Evolutionary conservation across 2,113 vertebrate species (phyloP).

Genomic region (Cottus gobio): DNA sequence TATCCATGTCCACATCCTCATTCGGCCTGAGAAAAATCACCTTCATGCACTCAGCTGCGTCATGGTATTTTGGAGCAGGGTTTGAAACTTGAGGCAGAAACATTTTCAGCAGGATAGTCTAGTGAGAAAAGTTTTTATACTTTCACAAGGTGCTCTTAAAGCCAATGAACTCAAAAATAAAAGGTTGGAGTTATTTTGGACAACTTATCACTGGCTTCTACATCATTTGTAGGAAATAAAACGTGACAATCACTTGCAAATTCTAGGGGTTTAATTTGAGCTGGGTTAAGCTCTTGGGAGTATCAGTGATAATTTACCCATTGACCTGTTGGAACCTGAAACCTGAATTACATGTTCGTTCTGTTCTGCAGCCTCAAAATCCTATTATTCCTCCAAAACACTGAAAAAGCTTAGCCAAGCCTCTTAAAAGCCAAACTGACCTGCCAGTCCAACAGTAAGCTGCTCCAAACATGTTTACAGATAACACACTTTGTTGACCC

Average conservation of each 20-base stretch:
- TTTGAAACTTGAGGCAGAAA: slow-evolving; percentile 27
- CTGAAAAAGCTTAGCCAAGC: slow-evolving; percentile 32
- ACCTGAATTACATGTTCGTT: slow-evolving; percentile 8
- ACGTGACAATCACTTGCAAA: slow-evolving; percentile 3
- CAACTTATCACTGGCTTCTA: slow-evolving; percentile 3
- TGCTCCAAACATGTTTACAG: slow-evolving; percentile 33
- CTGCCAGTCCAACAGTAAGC: not conserved
- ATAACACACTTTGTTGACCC: not conserved
- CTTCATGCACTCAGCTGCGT: not conserved
- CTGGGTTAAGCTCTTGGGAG: slow-evolving; percentile 33
- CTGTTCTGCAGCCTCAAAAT: slow-evolving; percentile 26
- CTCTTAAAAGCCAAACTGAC: slow-evolving; percentile 29
- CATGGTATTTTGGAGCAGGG: slow-evolving; percentile 25
- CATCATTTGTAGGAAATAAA: slow-evolving; percentile 8
- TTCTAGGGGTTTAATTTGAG: slow-evolving; percentile 30
- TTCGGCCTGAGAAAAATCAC: slow-evolving; percentile 39
- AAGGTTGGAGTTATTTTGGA: slow-evolving; percentile 3
- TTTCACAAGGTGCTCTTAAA: not conserved
- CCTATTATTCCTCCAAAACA: slow-evolving; percentile 49
- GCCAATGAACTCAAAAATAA: not conserved
- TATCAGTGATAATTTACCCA: slow-evolving; percentile 29
- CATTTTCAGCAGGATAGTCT: not conserved
- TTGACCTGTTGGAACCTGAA: slow-evolving; percentile 22
- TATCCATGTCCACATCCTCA: too few relatives aligned
- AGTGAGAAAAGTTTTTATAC: slow-evolving; percentile 5